Evolutionary conservation across 2,113 vertebrate species (phyloP).

Genomic region (Rhinichthys klamathensis): DNA sequence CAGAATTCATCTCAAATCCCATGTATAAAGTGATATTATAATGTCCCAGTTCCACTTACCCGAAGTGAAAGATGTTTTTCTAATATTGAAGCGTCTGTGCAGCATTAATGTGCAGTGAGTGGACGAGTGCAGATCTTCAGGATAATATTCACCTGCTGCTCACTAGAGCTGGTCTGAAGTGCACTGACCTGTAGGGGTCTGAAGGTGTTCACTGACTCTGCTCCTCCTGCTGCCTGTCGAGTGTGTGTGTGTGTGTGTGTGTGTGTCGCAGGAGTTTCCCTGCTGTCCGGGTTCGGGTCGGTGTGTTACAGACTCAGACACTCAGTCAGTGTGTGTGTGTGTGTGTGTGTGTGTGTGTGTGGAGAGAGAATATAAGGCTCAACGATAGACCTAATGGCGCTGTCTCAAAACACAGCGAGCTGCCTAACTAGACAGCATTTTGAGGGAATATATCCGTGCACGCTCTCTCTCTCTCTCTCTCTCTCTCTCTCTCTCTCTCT

Average conservation of each 20-base stretch:
- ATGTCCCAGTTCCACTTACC: background rate
- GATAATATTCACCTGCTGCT: background rate
- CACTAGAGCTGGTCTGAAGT: constrained; percentile 4
- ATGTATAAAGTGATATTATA: background rate
- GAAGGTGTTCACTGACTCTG: background rate
- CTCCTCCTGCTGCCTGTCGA: no score
- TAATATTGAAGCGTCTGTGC: constrained; percentile 1
- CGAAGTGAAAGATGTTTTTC: background rate
- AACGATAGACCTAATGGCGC: background rate
- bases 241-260: no score
- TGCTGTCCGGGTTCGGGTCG: background rate
- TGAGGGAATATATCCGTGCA: background rate
- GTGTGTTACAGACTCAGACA: background rate
- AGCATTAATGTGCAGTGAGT: background rate
- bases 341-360: no score
- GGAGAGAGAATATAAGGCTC: background rate
- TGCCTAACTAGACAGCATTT: background rate
- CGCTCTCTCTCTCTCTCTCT: background rate
- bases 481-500: background rate
- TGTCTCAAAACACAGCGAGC: background rate
- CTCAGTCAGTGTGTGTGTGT: background rate
- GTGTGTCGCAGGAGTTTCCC: background rate
- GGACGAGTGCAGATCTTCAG: background rate
- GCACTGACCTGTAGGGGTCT: constrained; percentile 25
- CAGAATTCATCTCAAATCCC: background rate